Evolutionary conservation across 1,140 invertebrate species (phyloP).

Genomic region (Cyphomyrmex costatus): DNA sequence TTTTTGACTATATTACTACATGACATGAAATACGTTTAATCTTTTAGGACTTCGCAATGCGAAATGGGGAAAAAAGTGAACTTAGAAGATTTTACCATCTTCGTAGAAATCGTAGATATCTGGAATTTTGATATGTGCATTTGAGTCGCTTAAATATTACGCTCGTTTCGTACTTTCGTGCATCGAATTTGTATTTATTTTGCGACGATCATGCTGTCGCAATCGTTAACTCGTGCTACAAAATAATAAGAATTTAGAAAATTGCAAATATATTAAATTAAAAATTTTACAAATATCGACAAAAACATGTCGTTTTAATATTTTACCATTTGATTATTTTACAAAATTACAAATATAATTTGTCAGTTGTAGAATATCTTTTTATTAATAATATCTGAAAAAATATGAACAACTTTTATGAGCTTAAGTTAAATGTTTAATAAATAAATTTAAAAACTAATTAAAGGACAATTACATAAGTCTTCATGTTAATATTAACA

Average conservation of each 20-base stretch:
- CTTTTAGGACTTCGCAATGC: neutral
- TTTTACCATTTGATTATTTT: neutral
- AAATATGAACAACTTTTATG: neutral
- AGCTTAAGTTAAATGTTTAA: neutral
- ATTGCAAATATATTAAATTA: neutral
- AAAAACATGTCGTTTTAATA: no score
- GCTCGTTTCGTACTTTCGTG: neutral
- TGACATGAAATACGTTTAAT: neutral
- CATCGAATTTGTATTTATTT: neutral
- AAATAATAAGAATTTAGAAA: neutral
- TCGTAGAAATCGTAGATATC: neutral
- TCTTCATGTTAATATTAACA: neutral
- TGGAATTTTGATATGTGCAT: conserved; percentile 17
- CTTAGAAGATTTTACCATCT: neutral
- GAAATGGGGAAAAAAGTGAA: neutral
- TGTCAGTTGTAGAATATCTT: neutral
- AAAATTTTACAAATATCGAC: neutral
- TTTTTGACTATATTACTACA: neutral
- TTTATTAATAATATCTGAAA: neutral
- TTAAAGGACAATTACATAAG: neutral
- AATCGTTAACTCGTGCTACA: neutral
- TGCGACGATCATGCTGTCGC: neutral
- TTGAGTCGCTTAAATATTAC: conserved; percentile 1
- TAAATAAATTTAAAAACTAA: neutral
- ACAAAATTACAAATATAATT: neutral